A percentile compares a stretch with the other conserved stretches of the same genome.
These are phyloP conservation scores for Trichacis sp. DNA, from an alignment of 2,888 invertebrate species.

Conservation along the genomic window DNA sequence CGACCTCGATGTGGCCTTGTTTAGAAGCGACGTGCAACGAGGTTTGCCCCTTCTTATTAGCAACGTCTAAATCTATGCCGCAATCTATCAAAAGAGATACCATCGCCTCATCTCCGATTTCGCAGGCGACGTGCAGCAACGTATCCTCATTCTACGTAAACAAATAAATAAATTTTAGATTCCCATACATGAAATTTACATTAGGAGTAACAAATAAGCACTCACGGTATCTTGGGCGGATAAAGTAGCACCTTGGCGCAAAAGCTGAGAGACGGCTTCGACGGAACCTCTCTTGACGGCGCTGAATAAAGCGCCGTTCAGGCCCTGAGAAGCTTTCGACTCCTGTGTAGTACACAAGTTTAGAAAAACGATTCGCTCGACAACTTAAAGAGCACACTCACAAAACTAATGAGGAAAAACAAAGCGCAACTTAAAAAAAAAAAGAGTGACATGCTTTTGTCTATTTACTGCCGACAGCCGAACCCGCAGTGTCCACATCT, in stretches of 20 bases:
- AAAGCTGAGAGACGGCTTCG: slow-evolving; percentile 63
- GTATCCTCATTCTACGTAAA: slow-evolving; percentile 73
- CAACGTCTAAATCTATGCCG: slow-evolving; percentile 72
- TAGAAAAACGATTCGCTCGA: slow-evolving; percentile 28
- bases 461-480: slow-evolving; percentile 16
- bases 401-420: slow-evolving; percentile 19
- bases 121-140: slow-evolving; percentile 74
- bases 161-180: too few species aligned
- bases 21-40: slow-evolving; percentile 81
- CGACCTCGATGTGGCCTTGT: slow-evolving; percentile 79
- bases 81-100: slow-evolving; percentile 62
- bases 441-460: slow-evolving; percentile 29
- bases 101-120: slow-evolving; percentile 62
- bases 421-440: slow-evolving; percentile 33
- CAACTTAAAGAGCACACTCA: slow-evolving; percentile 16
- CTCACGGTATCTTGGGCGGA: slow-evolving; percentile 64
- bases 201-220: neutral
- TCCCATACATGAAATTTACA: too few species aligned
- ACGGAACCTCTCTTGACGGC: slow-evolving; percentile 66
- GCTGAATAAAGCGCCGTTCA: slow-evolving; percentile 65
- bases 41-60: slow-evolving; percentile 74
- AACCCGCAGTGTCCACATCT: too few species aligned
- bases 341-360: slow-evolving; percentile 55
- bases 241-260: slow-evolving; percentile 65
- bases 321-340: slow-evolving; percentile 64